These are phyloP conservation scores for Panulirus ornatus DNA, from an alignment of 1,140 invertebrate species.

Conservation along the genomic window DNA sequence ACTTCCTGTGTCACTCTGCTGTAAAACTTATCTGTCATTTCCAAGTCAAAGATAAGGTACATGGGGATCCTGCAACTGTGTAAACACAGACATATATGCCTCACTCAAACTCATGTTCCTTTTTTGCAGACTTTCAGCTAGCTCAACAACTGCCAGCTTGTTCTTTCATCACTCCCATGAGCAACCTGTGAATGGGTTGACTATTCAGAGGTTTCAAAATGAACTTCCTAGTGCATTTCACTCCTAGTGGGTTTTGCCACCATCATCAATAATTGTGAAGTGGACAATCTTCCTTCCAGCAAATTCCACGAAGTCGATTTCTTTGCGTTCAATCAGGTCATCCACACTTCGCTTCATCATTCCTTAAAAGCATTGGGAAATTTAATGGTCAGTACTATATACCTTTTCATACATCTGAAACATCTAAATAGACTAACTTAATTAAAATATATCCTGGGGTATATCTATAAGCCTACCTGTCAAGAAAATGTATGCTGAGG, in stretches of 20 bases:
- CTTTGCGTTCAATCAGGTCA: not conserved
- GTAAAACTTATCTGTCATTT: too few relatives aligned
- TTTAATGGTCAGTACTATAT: too few relatives aligned
- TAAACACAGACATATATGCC: too few relatives aligned
- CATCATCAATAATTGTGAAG: conserved; percentile 1
- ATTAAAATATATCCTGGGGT: too few relatives aligned
- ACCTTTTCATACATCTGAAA: too few relatives aligned
- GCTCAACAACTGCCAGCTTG: not conserved
- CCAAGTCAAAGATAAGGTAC: too few relatives aligned
- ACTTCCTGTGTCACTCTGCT: too few relatives aligned
- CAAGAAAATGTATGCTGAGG: too few relatives aligned
- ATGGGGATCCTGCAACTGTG: too few relatives aligned
- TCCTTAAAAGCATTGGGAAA: too few relatives aligned
- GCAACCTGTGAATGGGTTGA: not conserved
- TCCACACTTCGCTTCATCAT: conserved; percentile 31
- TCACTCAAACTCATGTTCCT: not conserved
- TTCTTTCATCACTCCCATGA: not conserved
- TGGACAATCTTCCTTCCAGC: conserved; percentile 32
- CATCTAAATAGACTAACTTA: too few relatives aligned
- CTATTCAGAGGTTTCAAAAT: not conserved
- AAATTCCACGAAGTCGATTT: conserved; percentile 26
- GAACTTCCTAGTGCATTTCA: not conserved
- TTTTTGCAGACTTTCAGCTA: not conserved
- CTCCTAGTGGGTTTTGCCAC: not conserved
- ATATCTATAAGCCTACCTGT: too few relatives aligned